These are phyloP conservation scores for Agriopis leucophaearia DNA, from an alignment of 2,888 invertebrate species.

Conservation along the genomic window DNA sequence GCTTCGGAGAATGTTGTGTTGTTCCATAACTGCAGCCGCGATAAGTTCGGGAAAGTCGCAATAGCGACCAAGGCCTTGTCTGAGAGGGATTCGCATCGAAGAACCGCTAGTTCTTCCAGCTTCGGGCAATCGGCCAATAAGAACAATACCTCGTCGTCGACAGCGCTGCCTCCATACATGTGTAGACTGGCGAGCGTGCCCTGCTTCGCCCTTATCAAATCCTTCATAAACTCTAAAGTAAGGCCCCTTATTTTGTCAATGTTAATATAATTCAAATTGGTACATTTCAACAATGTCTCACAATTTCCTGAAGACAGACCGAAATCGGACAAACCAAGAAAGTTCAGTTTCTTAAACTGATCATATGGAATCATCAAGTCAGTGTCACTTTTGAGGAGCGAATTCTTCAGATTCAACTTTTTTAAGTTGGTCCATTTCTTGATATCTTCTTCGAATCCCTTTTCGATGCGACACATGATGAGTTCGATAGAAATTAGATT, in stretches of 20 bases:
- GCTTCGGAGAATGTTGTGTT: constrained; percentile 72
- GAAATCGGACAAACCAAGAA: constrained; percentile 75
- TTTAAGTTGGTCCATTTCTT: constrained; percentile 69
- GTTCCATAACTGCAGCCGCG: constrained; percentile 79
- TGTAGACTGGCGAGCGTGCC: constrained; percentile 67
- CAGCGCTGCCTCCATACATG: constrained; percentile 72
- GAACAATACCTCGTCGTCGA: constrained; percentile 70
- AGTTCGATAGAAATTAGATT: constrained; percentile 74
- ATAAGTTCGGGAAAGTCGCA: constrained; percentile 60
- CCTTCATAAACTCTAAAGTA: constrained; percentile 63
- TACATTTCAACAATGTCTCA: constrained; percentile 67
- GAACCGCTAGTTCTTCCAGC: constrained; percentile 74
- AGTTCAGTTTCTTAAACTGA: constrained; percentile 65
- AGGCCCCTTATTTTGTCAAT: constrained; percentile 78
- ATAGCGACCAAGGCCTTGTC: constrained; percentile 69
- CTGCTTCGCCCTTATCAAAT: constrained; percentile 67
- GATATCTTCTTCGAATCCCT: constrained; percentile 69
- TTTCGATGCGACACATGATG: constrained; percentile 75
- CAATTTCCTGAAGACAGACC: constrained; percentile 71
- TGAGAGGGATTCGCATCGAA: constrained; percentile 75
- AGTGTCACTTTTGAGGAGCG: constrained; percentile 59
- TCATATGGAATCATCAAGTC: constrained; percentile 69
- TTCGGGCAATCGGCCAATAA: constrained; percentile 67
- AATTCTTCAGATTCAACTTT: constrained; percentile 75
- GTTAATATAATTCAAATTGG: constrained; percentile 69